Conservation (phyloP, 1,140 invertebrate species). For the Potamilus streckersoni region DNA sequence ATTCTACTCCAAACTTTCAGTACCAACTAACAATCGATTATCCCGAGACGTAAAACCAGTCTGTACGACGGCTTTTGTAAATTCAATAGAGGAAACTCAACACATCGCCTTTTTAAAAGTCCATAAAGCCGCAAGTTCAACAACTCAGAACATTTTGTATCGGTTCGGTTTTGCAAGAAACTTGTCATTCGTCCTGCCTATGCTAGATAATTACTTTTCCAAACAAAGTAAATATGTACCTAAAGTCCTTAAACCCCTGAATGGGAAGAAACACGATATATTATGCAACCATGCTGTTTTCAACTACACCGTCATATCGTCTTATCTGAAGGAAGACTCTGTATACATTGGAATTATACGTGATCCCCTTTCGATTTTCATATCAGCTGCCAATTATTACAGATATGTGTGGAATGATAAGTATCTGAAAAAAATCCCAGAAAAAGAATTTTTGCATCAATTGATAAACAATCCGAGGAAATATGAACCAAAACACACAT, state of each 20-base stretch:
- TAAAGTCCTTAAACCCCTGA: conserved; percentile 5
- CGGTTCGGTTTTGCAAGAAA: conserved; percentile 71
- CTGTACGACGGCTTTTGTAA: no score
- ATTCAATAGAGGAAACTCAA: background rate
- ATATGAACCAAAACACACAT: conserved; percentile 17
- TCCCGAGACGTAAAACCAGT: no score
- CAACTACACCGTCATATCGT: conserved; percentile 23
- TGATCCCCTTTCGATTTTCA: conserved; percentile 38
- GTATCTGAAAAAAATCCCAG: conserved; percentile 23
- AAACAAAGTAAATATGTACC: conserved; percentile 6
- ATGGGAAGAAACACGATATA: conserved; percentile 33
- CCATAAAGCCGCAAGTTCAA: conserved; percentile 71
- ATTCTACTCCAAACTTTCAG: no score
- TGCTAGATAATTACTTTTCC: conserved; percentile 22
- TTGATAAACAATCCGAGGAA: conserved; percentile 35
- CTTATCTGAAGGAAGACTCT: conserved; percentile 38
- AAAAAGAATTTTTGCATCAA: conserved; percentile 4
- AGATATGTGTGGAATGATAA: conserved; percentile 5
- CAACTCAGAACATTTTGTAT: conserved; percentile 70
- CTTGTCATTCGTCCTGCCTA: conserved; percentile 67
- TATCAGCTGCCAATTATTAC: conserved; percentile 45
- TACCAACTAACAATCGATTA: no score
- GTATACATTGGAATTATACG: conserved; percentile 44
- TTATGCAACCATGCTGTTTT: conserved; percentile 45
- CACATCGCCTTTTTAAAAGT: conserved; percentile 49